Percentiles rank a stretch among this genome's conserved stretches.
Conservation (phyloP, 2,797 vertebrate genomes). For the Eutrigla gurnardus region DNA sequence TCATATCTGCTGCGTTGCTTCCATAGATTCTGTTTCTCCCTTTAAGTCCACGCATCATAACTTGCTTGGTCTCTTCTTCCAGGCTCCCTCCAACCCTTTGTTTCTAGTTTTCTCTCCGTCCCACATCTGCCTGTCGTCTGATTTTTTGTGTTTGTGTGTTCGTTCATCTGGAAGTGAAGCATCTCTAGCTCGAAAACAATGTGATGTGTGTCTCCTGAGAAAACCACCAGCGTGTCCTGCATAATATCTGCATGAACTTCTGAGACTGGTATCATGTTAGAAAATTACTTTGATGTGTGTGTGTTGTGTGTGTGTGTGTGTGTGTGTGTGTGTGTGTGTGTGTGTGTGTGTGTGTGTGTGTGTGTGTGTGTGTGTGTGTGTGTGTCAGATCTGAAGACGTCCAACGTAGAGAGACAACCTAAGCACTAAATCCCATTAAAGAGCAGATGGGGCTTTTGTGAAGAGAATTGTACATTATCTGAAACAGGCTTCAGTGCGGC, state of each 20-base stretch:
- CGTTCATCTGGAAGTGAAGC: slow-evolving; percentile 20
- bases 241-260: slow-evolving; percentile 5
- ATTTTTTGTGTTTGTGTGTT: slow-evolving; percentile 21
- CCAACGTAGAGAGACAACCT: slow-evolving; percentile 29
- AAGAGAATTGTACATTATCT: slow-evolving; percentile 20
- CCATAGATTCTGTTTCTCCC: neutral
- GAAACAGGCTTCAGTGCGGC: neutral
- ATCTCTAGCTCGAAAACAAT: slow-evolving; percentile 2
- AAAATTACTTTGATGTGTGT: slow-evolving; percentile 13
- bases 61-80: accelerated
- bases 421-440: slow-evolving; percentile 57
- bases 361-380: neutral
- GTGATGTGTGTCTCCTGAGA: slow-evolving; percentile 28
- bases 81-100: neutral
- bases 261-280: slow-evolving; percentile 3
- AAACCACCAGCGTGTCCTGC: slow-evolving; percentile 17
- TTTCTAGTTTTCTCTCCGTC: neutral
- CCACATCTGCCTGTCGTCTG: neutral
- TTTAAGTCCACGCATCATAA: neutral
- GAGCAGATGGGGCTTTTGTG: slow-evolving; percentile 48
- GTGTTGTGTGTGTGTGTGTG: slow-evolving; percentile 2
- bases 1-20: slow-evolving; percentile 5
- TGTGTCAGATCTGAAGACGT: slow-evolving; percentile 10
- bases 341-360: neutral
- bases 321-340: neutral